Conservation (phyloP, 2,113 vertebrate species). For the Cyphomyrus discorhynchus region DNA sequence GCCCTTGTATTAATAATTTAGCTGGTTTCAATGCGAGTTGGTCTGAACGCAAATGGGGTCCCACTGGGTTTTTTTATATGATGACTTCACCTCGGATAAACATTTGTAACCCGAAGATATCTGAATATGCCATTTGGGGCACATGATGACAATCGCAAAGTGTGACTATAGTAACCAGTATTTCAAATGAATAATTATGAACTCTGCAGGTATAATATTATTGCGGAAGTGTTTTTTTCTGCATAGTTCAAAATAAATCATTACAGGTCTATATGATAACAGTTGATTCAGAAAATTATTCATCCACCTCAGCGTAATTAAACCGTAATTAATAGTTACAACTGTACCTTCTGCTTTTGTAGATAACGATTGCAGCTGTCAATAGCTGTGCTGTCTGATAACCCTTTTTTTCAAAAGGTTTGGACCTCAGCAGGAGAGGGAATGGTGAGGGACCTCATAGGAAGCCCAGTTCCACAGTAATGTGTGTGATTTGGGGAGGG, state of each 20-base stretch:
- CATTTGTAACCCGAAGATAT: neutral
- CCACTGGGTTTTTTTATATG: neutral
- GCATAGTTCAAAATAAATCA: neutral
- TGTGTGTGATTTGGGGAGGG: neutral
- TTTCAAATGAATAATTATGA: neutral
- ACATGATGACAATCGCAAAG: neutral
- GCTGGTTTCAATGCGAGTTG: neutral
- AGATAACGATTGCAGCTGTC: neutral
- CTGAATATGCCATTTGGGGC: neutral
- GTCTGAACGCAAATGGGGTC: neutral
- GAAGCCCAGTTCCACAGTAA: neutral
- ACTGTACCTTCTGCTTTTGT: neutral
- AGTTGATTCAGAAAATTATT: neutral
- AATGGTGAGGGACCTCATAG: neutral
- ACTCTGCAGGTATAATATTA: neutral
- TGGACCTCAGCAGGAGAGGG: neutral
- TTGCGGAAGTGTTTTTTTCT: neutral
- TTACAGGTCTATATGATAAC: neutral
- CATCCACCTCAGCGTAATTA: neutral
- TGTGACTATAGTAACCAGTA: neutral
- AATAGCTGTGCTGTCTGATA: neutral
- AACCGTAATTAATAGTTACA: neutral
- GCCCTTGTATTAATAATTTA: conserved; percentile 17
- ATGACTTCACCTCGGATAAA: neutral
- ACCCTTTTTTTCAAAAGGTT: neutral